Evolutionary conservation across 2,888 invertebrate species (phyloP).

Genomic region (Antheraea assamensis): DNA sequence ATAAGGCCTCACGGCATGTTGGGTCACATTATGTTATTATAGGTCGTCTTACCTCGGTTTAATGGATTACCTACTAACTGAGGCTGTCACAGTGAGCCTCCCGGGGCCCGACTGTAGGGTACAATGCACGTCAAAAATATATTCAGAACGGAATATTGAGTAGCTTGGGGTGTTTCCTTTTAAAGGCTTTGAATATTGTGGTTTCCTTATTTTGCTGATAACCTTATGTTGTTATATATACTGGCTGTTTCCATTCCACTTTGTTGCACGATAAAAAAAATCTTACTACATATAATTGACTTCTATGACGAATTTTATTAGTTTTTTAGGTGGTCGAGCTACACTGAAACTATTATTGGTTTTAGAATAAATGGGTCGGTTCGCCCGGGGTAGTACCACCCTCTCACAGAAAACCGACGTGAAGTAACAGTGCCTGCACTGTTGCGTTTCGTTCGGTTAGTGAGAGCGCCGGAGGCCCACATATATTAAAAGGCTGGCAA

Average conservation of each 20-base stretch:
- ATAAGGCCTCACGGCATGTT: conserved; percentile 17
- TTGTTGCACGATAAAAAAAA: background rate
- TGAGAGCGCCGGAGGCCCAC: no score
- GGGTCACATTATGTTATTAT: conserved; percentile 32
- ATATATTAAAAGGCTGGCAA: no score
- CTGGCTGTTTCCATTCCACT: background rate
- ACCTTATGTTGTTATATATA: background rate
- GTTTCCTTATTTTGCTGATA: background rate
- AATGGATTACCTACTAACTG: conserved; percentile 48
- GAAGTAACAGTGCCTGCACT: no score
- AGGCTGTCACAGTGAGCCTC: conserved; percentile 41
- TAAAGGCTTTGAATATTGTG: background rate
- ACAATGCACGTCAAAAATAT: conserved; percentile 54
- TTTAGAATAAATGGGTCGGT: no score
- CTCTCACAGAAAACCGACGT: no score
- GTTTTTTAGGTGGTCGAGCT: no score
- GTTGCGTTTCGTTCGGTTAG: no score
- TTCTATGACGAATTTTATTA: background rate
- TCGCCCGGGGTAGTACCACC: no score
- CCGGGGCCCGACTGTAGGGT: conserved; percentile 34
- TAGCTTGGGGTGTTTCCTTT: conserved; percentile 28
- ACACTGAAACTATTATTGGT: no score
- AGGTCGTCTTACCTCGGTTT: conserved; percentile 40
- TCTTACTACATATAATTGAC: background rate
- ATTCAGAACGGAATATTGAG: conserved; percentile 45